Base-by-base conservation (phyloP, 2,797 vertebrate genomes). In the Neosalanx taihuensis region DNA sequence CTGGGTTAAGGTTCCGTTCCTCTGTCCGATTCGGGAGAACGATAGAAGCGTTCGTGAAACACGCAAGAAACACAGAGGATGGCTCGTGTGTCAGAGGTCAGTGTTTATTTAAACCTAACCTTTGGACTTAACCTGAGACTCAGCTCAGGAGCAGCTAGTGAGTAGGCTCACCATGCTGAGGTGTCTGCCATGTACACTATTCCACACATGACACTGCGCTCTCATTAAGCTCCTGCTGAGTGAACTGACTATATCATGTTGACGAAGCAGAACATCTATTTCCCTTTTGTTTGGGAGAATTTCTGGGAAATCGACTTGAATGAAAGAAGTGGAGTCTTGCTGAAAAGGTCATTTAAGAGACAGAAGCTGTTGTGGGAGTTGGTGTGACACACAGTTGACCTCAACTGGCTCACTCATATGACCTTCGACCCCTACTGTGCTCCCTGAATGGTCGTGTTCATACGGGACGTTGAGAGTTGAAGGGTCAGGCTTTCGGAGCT, bases 341-440 rank as follows among this genome's bases (percentile, higher is more conserved):
- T 49, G n/a, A 23, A 58, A 58, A 20, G 33, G 17, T 41, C 3
- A 5, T 58, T 9, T n/a, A 23, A 58, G 31, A 67, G 4, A 41
- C 3, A 33, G 1, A 65, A 63, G 61, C 17, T 63, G 18, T 53
- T n/a, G 51, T 53, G 41, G 67, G 17, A 20, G n/a, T 53, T 59
- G 61, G 62, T 64, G 62, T 35, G 33, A 64, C 37, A 46, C 64
- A 41, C 18, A 12, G 49, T 3, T 0, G 66, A 62, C 29, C 3
- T 61, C 37, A 73, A 59, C 41, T 51, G 31, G 35, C 51, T 69
- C 46, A 65, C 35, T 49, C 37, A 20, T 23, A 20, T 72, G 70
- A 80, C 72, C 74, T 75, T 73, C 74, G 58, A 82, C 18, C 63
- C n/a, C n/a, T 1, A 71, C 33, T 80, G 29, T 78, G 64, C 51